A percentile compares a stretch with the other conserved stretches of the same genome.
Evolutionary conservation across 2,113 vertebrate genomes (phyloP).

Genomic region (Varanus salvator): DNA sequence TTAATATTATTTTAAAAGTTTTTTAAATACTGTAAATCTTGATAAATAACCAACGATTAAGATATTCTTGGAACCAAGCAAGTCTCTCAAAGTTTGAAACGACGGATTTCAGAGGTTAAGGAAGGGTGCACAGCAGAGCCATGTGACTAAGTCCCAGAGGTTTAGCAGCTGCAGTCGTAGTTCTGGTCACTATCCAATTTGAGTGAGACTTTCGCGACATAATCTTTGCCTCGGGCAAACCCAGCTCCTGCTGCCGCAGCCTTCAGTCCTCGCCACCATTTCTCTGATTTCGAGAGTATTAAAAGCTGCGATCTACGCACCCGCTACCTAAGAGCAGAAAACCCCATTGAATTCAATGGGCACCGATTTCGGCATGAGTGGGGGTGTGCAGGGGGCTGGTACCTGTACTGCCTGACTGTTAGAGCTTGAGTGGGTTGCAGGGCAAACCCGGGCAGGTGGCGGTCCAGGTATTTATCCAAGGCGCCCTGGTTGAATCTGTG

Average conservation of each 20-base stretch:
- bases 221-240: neutral
- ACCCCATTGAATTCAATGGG: neutral
- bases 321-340: neutral
- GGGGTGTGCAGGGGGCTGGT: neutral
- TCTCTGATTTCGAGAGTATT: neutral
- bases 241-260: too few relatives aligned
- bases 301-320: neutral
- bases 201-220: neutral
- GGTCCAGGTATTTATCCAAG: slow-evolving; percentile 80
- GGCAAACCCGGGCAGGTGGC: slow-evolving; percentile 72
- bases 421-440: slow-evolving; percentile 56
- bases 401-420: slow-evolving; percentile 86
- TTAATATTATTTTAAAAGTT: too few relatives aligned
- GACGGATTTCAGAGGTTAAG: neutral
- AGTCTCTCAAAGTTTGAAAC: too few relatives aligned
- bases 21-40: too few relatives aligned
- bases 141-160: neutral
- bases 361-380: neutral
- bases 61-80: too few relatives aligned
- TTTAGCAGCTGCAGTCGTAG: neutral
- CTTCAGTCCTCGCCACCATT: neutral
- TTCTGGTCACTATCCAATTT: neutral
- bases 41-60: too few relatives aligned
- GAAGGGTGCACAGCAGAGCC: neutral
- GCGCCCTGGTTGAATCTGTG: slow-evolving; percentile 79